Base-by-base conservation (phyloP, 2,113 vertebrate species). In the Alligator mississippiensis region DNA sequence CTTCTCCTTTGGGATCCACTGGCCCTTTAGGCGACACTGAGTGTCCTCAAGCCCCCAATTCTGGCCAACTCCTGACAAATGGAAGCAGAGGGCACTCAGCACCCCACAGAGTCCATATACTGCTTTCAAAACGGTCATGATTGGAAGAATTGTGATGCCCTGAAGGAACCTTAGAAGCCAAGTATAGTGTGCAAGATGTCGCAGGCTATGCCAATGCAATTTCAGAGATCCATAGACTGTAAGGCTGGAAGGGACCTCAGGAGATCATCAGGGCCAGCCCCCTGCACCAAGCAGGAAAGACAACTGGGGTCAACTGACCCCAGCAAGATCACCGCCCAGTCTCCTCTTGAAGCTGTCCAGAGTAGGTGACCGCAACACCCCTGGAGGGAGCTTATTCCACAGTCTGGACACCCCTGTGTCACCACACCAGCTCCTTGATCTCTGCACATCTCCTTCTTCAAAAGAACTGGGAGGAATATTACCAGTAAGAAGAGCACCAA, bases 121-220 rank as follows among this genome's bases (percentile, higher is more conserved):
- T 84, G 87, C 63, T 89, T 91, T 91, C 91, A 21, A 82, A 76
- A 72, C 16, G 21, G 91, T 89, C 2, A 58, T n/a, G 76, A 80
- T 88, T 77, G 82, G 59, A 88, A 88, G 79, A 80, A 57, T 57
- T 76, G 59, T 9, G n/a, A 57, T 63, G 81, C 58, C 80, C 2
- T 5, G 79, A 1, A 58, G 81, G 89, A 84, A 70, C 15, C n/a
- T 19, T 72, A 24, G 1, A 59, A 72, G 80, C 66, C 80, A 82
- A 84, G 64, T 74, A 58, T 16, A 7, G 8, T 9, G 47, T 2
- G 3, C 24, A 12, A 66, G 0, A 21, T 24, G 58, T 0, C 9
- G 61, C 47, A 7, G 0, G 0, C 70, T 87, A 82, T 87, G n/a
- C 89, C 61, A 62, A 4, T 17, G 22, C 68, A 76, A 47, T 54